phyloP scores from a whole-genome alignment of 2,113 vertebrate genomes.

The Protobothrops mucrosquamatus region DNA sequence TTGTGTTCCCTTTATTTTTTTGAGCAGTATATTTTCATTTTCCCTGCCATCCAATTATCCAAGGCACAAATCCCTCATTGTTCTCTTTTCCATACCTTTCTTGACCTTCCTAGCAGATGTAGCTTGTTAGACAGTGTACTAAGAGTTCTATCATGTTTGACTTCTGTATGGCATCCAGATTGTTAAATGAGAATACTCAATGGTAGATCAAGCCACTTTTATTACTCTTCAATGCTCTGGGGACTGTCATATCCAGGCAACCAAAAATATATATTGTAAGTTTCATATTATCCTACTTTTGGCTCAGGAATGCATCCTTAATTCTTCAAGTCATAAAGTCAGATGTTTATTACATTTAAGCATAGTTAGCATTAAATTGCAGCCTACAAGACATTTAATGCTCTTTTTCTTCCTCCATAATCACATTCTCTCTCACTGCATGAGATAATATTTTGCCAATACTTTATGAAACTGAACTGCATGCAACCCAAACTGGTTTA shows the following conservation, averaged over 20 bases:
- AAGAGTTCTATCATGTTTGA: neutral
- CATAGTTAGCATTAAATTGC: neutral
- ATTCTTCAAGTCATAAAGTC: neutral
- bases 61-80: neutral
- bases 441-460: constrained; percentile 3
- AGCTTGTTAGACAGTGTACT: neutral
- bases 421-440: neutral
- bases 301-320: neutral
- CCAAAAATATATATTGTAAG: neutral
- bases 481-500: neutral
- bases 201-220: neutral
- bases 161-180: neutral
- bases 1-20: too few species aligned
- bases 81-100: neutral
- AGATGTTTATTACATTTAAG: neutral
- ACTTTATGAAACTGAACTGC: neutral
- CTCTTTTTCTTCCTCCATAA: neutral
- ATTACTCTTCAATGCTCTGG: neutral
- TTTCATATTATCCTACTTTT: neutral
- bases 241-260: neutral
- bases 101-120: neutral
- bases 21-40: neutral
- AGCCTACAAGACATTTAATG: neutral
- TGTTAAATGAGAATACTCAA: neutral
- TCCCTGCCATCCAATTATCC: neutral